Evolutionary conservation across 2,888 invertebrate genomes (phyloP).

Genomic region (Oligia fasciuncula): DNA sequence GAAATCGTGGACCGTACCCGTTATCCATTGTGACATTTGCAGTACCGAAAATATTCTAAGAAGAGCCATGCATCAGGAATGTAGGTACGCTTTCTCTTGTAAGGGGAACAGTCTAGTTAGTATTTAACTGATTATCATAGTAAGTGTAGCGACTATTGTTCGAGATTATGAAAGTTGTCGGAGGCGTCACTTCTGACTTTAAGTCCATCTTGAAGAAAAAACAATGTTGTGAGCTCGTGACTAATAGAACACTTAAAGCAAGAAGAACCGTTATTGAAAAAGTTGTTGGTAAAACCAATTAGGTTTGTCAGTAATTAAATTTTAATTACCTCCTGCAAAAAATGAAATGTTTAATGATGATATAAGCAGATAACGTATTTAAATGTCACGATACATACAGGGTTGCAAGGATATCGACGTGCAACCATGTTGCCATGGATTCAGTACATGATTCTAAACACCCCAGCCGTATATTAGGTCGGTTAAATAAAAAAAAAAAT

Average conservation of each 20-base stretch:
- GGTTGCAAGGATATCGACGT: not conserved
- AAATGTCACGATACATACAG: slow-evolving; percentile 42
- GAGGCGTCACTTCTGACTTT: slow-evolving; percentile 62
- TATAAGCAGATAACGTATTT: slow-evolving; percentile 23
- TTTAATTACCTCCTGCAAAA: slow-evolving; percentile 45
- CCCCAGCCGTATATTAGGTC: not conserved
- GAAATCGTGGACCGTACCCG: slow-evolving; percentile 78
- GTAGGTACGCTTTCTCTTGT: slow-evolving; percentile 86
- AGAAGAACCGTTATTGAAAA: slow-evolving; percentile 45
- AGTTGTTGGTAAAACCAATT: slow-evolving; percentile 48
- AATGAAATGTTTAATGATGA: slow-evolving; percentile 18
- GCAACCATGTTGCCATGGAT: not conserved
- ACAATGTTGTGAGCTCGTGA: slow-evolving; percentile 51
- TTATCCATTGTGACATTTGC: slow-evolving; percentile 87
- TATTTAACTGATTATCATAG: slow-evolving; percentile 87
- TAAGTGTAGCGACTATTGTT: slow-evolving; percentile 84
- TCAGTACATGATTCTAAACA: too few species aligned
- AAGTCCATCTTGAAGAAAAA: slow-evolving; percentile 35
- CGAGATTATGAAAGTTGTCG: slow-evolving; percentile 80
- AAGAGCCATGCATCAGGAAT: slow-evolving; percentile 80
- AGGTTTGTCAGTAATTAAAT: slow-evolving; percentile 14
- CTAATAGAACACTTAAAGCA: slow-evolving; percentile 42
- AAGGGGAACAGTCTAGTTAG: slow-evolving; percentile 84
- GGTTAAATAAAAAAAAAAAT: not conserved
- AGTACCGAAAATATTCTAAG: slow-evolving; percentile 85